Evolutionary conservation across 2,888 invertebrate genomes (phyloP).

Genomic region (Panzeria rudis): DNA sequence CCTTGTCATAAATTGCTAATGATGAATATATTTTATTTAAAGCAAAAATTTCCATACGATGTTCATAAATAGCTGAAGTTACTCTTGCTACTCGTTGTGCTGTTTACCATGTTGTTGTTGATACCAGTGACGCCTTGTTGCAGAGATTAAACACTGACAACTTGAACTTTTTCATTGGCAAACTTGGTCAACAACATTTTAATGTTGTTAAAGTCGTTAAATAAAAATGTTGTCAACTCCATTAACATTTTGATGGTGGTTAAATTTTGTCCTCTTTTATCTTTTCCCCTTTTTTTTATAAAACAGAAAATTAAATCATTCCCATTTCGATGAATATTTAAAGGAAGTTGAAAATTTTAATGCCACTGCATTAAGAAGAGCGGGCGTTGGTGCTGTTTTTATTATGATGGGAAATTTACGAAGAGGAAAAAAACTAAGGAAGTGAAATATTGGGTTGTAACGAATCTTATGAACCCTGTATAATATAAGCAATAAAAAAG

Average conservation of each 20-base stretch:
- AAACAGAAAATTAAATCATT: slow-evolving; percentile 39
- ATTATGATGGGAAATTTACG: slow-evolving; percentile 17
- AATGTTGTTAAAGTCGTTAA: slow-evolving; percentile 56
- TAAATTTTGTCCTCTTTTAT: slow-evolving; percentile 21
- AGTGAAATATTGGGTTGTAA: not conserved
- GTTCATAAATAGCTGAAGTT: not conserved
- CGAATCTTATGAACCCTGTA: not conserved
- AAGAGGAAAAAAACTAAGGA: not conserved
- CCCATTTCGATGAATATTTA: slow-evolving; percentile 28
- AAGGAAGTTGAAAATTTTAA: slow-evolving; percentile 20
- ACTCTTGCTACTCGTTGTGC: not conserved
- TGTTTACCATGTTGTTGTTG: slow-evolving; percentile 16
- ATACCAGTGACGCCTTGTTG: slow-evolving; percentile 75
- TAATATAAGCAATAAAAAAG: no score
- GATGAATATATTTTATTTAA: slow-evolving; percentile 56
- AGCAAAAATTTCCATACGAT: slow-evolving; percentile 30
- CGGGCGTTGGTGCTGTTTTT: not conserved
- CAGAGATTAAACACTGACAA: slow-evolving; percentile 74
- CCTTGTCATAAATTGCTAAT: slow-evolving; percentile 49
- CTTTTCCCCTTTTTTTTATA: not conserved
- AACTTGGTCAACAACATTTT: slow-evolving; percentile 68
- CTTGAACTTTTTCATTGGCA: slow-evolving; percentile 58
- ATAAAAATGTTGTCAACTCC: slow-evolving; percentile 58
- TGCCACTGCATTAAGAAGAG: slow-evolving; percentile 12
- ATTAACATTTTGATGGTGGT: slow-evolving; percentile 52